A percentile compares a stretch with the other conserved stretches of the same genome.
Conservation (phyloP, 1,140 invertebrate genomes). For the Copidosoma floridanum region DNA sequence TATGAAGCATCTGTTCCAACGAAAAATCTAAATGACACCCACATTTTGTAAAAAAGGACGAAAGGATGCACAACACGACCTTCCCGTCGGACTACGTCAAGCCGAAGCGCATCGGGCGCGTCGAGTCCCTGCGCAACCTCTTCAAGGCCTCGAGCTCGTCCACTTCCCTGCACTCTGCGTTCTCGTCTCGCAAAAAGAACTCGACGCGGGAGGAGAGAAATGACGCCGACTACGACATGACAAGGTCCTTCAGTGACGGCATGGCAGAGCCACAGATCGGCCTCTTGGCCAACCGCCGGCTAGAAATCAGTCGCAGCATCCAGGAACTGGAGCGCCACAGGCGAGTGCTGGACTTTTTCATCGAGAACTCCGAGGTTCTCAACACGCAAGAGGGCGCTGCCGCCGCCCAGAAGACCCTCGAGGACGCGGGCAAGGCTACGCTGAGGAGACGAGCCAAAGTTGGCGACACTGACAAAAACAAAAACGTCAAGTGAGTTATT, state of each 20-base stretch:
- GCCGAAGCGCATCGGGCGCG: slow-evolving; percentile 57
- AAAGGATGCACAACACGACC: too few relatives aligned
- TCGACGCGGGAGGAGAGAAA: slow-evolving; percentile 31
- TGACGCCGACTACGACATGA: slow-evolving; percentile 41
- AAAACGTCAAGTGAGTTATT: slow-evolving; percentile 29
- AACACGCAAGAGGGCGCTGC: slow-evolving; percentile 35
- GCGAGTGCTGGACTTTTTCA: slow-evolving; percentile 42
- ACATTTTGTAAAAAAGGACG: too few relatives aligned
- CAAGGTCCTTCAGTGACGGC: slow-evolving; percentile 50
- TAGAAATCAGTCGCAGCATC: slow-evolving; percentile 42
- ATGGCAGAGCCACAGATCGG: slow-evolving; percentile 28
- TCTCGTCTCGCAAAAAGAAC: too few relatives aligned
- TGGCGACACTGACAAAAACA: too few relatives aligned
- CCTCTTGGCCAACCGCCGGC: slow-evolving; percentile 33
- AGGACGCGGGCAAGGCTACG: slow-evolving; percentile 19
- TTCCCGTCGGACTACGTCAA: too few relatives aligned
- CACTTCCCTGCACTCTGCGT: neutral
- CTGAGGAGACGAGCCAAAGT: neutral
- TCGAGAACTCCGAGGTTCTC: slow-evolving; percentile 39
- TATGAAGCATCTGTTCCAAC: too few relatives aligned
- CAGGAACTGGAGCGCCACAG: slow-evolving; percentile 46
- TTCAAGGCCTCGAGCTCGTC: slow-evolving; percentile 41
- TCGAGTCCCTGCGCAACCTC: slow-evolving; percentile 61
- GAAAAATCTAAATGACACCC: too few relatives aligned
- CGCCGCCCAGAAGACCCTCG: slow-evolving; percentile 30